A percentile compares a stretch with the other conserved stretches of the same genome.
Conservation (phyloP, 2,113 vertebrate genomes). For the Urocolius indicus region DNA sequence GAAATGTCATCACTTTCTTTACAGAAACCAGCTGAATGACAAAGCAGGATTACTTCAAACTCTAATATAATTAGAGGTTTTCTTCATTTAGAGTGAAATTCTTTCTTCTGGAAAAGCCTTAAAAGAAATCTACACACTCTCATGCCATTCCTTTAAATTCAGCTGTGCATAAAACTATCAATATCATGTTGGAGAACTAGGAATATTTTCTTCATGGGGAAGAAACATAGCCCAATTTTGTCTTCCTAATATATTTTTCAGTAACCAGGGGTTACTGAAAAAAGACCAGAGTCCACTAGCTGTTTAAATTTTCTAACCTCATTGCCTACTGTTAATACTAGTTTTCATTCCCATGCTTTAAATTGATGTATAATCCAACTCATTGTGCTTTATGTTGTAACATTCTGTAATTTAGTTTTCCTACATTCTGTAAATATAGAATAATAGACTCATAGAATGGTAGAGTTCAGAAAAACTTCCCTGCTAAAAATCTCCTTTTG, state of each 20-base stretch:
- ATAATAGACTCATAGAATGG: too few relatives aligned
- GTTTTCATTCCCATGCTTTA: neutral
- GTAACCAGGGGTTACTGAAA: neutral
- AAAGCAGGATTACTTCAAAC: neutral
- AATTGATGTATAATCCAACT: accelerated
- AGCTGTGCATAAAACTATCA: neutral
- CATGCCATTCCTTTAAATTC: neutral
- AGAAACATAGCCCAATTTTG: neutral
- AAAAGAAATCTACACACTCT: neutral
- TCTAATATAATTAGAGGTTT: neutral
- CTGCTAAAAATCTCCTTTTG: neutral
- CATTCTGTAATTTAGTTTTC: neutral
- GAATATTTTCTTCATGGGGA: neutral
- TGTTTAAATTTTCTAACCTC: neutral
- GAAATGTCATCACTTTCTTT: neutral
- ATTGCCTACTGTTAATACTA: neutral
- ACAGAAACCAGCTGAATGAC: neutral
- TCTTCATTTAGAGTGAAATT: neutral
- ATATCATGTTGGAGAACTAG: neutral
- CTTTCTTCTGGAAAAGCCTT: neutral
- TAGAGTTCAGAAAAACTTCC: neutral
- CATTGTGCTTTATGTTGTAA: neutral
- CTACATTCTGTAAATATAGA: neutral
- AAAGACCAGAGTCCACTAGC: neutral
- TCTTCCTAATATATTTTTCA: neutral